These are phyloP conservation scores for Galerucella calmariensis DNA, from an alignment of 2,888 invertebrate genomes.

Conservation along the genomic window DNA sequence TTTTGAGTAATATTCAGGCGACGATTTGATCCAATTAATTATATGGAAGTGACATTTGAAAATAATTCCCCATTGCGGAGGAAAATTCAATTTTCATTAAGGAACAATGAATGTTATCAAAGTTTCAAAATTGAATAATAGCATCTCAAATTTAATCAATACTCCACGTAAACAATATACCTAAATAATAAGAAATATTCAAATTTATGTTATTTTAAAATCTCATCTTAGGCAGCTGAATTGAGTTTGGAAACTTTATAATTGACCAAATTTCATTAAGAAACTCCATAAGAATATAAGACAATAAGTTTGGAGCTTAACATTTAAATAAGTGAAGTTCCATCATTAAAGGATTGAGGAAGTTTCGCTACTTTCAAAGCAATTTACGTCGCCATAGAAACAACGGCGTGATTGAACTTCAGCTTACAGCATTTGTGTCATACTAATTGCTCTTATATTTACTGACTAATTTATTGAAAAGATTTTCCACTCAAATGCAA, in stretches of 20 bases:
- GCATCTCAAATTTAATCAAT: slow-evolving; percentile 2
- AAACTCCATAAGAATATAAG: slow-evolving; percentile 39
- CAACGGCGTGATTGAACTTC: slow-evolving; percentile 18
- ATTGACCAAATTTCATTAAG: slow-evolving; percentile 37
- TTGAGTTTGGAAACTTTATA: slow-evolving; percentile 35
- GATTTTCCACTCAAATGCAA: not conserved
- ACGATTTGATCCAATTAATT: too few relatives aligned
- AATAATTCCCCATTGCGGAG: not conserved
- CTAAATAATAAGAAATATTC: slow-evolving; percentile 20
- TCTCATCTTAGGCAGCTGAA: slow-evolving; percentile 29
- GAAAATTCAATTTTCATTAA: not conserved
- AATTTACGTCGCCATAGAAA: slow-evolving; percentile 20
- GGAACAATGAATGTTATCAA: not conserved
- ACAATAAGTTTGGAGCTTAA: slow-evolving; percentile 39
- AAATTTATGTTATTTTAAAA: slow-evolving; percentile 29
- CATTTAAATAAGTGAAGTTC: slow-evolving; percentile 37
- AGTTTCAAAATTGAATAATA: not conserved
- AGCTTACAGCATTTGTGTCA: not conserved
- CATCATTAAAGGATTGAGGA: slow-evolving; percentile 37
- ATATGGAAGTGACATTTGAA: too few relatives aligned
- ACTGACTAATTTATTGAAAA: not conserved
- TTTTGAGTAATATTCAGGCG: too few relatives aligned
- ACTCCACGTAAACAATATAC: slow-evolving; percentile 13
- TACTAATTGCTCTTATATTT: not conserved
- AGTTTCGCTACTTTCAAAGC: slow-evolving; percentile 34